These are phyloP conservation scores for Balearica regulorum DNA, from an alignment of 2,797 vertebrate species.

Conservation along the genomic window DNA sequence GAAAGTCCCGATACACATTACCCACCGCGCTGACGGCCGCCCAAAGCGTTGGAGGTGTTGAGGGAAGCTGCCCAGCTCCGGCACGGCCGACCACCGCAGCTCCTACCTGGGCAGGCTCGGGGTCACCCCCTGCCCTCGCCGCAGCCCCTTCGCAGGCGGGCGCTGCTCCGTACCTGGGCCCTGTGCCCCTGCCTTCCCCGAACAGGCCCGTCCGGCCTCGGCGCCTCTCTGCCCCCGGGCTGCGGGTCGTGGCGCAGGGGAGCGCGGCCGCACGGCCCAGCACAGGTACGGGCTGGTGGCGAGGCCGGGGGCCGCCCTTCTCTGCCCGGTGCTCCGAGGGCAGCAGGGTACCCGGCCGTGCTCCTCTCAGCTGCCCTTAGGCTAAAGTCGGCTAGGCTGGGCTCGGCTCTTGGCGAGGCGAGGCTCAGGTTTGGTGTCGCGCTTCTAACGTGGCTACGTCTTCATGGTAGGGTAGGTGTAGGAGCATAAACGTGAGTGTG, in stretches of 20 bases:
- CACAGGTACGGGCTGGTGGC: neutral
- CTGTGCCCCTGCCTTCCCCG: neutral
- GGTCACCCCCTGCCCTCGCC: no score
- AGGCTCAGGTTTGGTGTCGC: neutral
- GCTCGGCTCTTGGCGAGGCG: no score
- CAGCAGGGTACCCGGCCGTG: neutral
- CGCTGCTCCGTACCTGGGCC: neutral
- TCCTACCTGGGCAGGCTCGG: neutral
- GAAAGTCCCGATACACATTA: neutral
- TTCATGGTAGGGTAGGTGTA: neutral
- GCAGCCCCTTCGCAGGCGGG: no score
- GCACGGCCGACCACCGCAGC: no score
- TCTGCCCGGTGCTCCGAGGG: no score
- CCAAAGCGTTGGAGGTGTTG: no score
- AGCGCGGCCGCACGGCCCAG: no score
- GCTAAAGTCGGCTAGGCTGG: neutral
- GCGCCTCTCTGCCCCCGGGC: neutral
- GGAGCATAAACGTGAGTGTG: accelerated
- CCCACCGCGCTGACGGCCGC: neutral
- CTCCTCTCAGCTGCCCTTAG: neutral
- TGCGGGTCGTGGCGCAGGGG: neutral
- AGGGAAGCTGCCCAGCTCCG: neutral
- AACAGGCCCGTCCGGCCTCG: neutral
- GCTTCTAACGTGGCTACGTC: accelerated
- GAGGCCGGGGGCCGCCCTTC: neutral